phyloP scores from a whole-genome alignment of 2,113 vertebrate genomes.

The Serinus canaria region DNA sequence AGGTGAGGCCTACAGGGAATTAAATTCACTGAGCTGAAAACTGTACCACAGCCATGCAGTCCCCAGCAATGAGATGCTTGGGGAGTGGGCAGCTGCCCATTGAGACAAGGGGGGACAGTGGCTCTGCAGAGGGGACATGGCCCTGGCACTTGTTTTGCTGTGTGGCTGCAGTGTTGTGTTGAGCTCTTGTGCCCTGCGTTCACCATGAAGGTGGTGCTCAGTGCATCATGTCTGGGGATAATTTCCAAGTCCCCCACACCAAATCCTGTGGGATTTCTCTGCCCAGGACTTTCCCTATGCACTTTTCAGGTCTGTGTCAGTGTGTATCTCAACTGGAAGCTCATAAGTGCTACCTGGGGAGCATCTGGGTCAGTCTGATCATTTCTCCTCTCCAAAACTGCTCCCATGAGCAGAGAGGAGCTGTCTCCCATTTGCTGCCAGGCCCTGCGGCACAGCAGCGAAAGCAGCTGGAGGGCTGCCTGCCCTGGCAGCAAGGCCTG shows the following conservation, averaged over 20 bases:
- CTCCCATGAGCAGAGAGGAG: not conserved
- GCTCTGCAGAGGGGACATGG: too few relatives aligned
- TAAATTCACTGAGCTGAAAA: not conserved
- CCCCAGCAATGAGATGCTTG: fast-evolving
- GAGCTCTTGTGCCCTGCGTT: not conserved
- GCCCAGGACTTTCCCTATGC: not conserved
- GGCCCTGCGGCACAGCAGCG: not conserved
- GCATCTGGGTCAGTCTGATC: fast-evolving
- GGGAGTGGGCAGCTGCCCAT: not conserved
- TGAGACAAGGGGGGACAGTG: not conserved
- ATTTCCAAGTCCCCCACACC: not conserved
- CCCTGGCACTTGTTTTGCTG: not conserved
- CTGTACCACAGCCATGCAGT: fast-evolving
- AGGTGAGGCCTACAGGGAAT: not conserved
- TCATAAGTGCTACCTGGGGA: not conserved
- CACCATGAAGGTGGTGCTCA: not conserved
- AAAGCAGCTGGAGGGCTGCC: slow-evolving; percentile 24
- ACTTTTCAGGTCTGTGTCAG: not conserved
- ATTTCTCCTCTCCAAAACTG: not conserved
- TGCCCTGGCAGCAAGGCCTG: fast-evolving
- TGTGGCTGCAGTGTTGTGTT: not conserved
- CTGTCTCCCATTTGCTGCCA: not conserved
- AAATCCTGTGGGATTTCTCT: not conserved
- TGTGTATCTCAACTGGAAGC: not conserved
- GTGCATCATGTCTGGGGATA: not conserved